Conservation (phyloP, 64 coral and sea anemone species). For the Montipora sp. region DNA sequence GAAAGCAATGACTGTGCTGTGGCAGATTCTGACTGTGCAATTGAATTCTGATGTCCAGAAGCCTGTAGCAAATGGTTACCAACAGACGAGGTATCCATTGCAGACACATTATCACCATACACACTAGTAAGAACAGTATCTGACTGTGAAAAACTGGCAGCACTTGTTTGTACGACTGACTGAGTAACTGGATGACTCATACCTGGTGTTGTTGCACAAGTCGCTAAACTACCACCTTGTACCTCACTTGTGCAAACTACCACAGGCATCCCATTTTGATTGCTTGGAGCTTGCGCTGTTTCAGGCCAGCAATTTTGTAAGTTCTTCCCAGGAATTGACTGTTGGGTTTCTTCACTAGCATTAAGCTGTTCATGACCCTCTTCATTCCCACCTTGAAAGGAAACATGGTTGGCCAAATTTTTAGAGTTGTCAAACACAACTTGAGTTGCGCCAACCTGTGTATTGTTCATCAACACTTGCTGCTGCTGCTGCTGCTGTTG, state of each 20-base stretch:
- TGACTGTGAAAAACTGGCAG: neutral
- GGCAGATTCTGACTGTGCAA: neutral
- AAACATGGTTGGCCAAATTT: conserved; percentile 33
- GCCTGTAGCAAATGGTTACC: neutral
- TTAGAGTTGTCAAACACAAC: conserved; percentile 11
- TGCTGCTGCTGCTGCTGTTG: conserved; percentile 75
- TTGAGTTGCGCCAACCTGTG: neutral
- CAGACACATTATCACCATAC: neutral
- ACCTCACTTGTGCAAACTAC: neutral
- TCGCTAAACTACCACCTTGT: conserved; percentile 4
- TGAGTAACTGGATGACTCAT: neutral
- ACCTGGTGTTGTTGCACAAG: conserved; percentile 6
- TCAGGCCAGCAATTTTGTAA: conserved; percentile 21
- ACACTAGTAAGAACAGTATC: neutral
- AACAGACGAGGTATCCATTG: neutral
- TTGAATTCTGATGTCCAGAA: conserved; percentile 1
- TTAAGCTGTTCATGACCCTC: neutral
- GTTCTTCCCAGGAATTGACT: neutral
- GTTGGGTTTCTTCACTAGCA: neutral
- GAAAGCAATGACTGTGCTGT: neutral
- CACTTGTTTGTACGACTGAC: neutral
- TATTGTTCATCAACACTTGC: conserved; percentile 11
- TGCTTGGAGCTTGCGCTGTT: neutral
- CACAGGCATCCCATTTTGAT: neutral
- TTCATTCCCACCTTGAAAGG: conserved; percentile 1